phyloP scores from a whole-genome alignment of 2,888 invertebrate genomes.

The Halocaridina rubra region DNA sequence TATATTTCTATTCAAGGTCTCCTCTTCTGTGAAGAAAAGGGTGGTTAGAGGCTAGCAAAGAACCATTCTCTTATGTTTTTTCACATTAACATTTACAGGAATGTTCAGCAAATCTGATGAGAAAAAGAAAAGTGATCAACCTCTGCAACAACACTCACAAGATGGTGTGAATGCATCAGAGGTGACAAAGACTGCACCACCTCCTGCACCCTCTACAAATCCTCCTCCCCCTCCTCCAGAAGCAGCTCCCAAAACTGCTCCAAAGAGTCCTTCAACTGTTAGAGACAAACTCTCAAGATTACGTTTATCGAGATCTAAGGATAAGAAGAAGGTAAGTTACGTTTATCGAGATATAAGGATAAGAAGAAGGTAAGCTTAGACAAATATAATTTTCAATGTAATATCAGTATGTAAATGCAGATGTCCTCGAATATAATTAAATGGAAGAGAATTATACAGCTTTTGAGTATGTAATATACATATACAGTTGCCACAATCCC shows the following conservation, averaged over 20 bases:
- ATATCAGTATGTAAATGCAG: too few relatives aligned
- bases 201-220: background rate
- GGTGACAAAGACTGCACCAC: background rate
- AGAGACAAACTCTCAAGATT: conserved; percentile 47
- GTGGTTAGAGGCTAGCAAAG: background rate
- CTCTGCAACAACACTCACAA: background rate
- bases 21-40: too few relatives aligned
- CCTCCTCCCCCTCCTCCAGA: background rate
- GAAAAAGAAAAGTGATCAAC: conserved; percentile 23
- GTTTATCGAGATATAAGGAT: too few relatives aligned
- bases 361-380: too few relatives aligned
- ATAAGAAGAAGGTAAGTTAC: conserved; percentile 40
- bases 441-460: too few relatives aligned
- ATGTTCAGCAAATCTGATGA: conserved; percentile 54
- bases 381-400: too few relatives aligned
- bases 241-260: conserved; percentile 6
- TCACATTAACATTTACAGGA: background rate
- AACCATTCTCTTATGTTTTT: too few relatives aligned
- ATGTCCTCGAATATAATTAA: too few relatives aligned
- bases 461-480: too few relatives aligned
- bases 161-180: conserved; percentile 1
- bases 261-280: conserved; percentile 50
- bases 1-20: too few relatives aligned
- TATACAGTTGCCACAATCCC: too few relatives aligned
- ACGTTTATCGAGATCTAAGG: conserved; percentile 44